Evolutionary conservation across 1,140 invertebrate genomes (phyloP), one percentile per base, ranked within the genome.

Genomic region (Drosophila malerkotliana): DNA sequence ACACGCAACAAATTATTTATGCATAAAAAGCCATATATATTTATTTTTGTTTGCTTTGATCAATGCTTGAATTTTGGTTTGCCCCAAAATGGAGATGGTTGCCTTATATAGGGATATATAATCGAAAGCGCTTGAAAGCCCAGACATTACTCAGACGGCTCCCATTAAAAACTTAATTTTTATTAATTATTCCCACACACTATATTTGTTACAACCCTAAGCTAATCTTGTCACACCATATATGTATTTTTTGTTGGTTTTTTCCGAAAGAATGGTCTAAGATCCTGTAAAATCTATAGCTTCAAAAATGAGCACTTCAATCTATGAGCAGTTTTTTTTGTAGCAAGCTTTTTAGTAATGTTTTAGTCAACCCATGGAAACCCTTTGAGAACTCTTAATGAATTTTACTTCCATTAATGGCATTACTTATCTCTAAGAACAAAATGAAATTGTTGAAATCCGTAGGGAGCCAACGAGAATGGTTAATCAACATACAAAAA

Each of bases 351-450:
- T 61, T 74, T 32, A 61, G 77, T 53, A 32, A 8, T 9, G 34
- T 21, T 26, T 24, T 26, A 26, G 15, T 18, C 21, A 18, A 52
- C 49, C 30, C 3, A 41, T n/a, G 9, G 47, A 54, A 72, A 44
- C 15, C 52, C 54, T 60, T 62, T 72, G 30, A 78, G 51, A 85
- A 80, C 58, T 69, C 56, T 51, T 64, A 66, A 87, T 79, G 64
- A 87, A 87, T 82, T 88, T 82, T 82, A 88, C 82, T 88, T 88
- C 82, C 82, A 87, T 88, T 58, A 69, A 59, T 66, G 47, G 81
- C 77, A 87, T 85, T 71, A 85, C 37, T 79, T 58, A 76, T 51
- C 32, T 62, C 26, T 87, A 87, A 88, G 83, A 49, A 62, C 7
- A 51, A 72, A 21, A 52, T 18, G 53, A 72, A 71, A 53, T 80